Percentiles rank a stretch among this genome's conserved stretches.
phyloP scores from a whole-genome alignment of 2,797 vertebrate species.

The Podarcis lilfordi region DNA sequence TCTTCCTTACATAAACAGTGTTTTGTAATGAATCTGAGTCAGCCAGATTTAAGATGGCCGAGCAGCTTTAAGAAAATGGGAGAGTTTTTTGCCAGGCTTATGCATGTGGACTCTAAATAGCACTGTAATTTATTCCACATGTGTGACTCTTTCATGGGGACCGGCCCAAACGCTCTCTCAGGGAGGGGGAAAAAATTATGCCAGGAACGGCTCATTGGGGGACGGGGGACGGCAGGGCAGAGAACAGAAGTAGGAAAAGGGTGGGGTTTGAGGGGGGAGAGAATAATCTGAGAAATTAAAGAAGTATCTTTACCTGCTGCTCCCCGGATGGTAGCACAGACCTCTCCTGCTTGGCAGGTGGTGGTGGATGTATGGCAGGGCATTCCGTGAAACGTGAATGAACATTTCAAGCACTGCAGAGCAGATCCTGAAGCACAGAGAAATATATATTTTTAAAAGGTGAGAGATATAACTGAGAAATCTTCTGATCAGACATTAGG shows the following conservation, averaged over 20 bases:
- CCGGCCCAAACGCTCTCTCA: neutral
- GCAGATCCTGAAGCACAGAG: constrained; percentile 13
- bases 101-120: neutral
- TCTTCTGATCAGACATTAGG: neutral
- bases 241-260: neutral
- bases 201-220: neutral
- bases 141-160: neutral
- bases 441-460: neutral
- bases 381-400: neutral
- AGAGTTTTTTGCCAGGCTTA: neutral
- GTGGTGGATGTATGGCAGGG: neutral
- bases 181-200: neutral
- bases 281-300: neutral
- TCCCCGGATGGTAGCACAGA: constrained; percentile 10
- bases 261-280: neutral
- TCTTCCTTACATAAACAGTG: neutral
- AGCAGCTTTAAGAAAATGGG: neutral
- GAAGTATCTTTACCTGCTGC: neutral
- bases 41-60: neutral
- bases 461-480: neutral
- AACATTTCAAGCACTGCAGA: constrained; percentile 8
- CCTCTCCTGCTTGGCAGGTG: neutral
- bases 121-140: neutral
- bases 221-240: no score
- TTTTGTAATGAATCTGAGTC: neutral